These are phyloP conservation scores for Trinectes maculatus DNA, from an alignment of 2,113 vertebrate species.

Conservation along the genomic window DNA sequence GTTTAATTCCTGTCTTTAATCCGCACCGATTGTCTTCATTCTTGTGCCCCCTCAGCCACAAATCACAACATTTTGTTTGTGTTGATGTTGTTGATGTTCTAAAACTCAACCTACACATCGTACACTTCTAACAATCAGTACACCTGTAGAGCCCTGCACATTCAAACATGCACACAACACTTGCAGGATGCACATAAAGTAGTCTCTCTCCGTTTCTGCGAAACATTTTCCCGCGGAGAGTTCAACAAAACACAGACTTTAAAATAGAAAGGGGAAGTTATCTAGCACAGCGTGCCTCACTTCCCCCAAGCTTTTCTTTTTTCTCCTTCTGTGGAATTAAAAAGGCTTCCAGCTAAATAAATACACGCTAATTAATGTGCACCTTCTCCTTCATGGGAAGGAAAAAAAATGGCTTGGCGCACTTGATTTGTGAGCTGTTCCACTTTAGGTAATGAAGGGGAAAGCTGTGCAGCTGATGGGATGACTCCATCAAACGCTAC, in stretches of 20 bases:
- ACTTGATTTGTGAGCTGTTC: constrained; percentile 75
- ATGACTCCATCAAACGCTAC: constrained; percentile 63
- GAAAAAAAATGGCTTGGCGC: constrained; percentile 69
- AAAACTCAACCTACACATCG: not conserved
- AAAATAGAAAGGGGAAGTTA: constrained; percentile 45
- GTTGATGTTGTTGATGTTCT: not conserved
- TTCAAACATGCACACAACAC: constrained; percentile 1
- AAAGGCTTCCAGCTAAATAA: constrained; percentile 79
- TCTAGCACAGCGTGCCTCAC: constrained; percentile 24
- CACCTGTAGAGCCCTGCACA: not conserved
- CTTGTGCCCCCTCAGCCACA: not conserved
- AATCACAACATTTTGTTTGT: not conserved
- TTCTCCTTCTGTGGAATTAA: constrained; percentile 53
- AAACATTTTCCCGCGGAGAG: constrained; percentile 19
- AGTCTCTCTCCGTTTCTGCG: constrained; percentile 10
- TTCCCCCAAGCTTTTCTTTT: constrained; percentile 18
- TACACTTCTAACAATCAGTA: not conserved
- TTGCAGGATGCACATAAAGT: not conserved
- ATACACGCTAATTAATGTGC: constrained; percentile 77
- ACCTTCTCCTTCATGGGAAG: constrained; percentile 63
- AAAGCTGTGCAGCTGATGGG: constrained; percentile 46
- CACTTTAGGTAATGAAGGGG: constrained; percentile 75
- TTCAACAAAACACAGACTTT: constrained; percentile 31
- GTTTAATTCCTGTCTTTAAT: constrained; percentile 3
- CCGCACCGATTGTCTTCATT: not conserved